phyloP scores from a whole-genome alignment of 2,888 invertebrate genomes.

The Blastobasis lacticolella region DNA sequence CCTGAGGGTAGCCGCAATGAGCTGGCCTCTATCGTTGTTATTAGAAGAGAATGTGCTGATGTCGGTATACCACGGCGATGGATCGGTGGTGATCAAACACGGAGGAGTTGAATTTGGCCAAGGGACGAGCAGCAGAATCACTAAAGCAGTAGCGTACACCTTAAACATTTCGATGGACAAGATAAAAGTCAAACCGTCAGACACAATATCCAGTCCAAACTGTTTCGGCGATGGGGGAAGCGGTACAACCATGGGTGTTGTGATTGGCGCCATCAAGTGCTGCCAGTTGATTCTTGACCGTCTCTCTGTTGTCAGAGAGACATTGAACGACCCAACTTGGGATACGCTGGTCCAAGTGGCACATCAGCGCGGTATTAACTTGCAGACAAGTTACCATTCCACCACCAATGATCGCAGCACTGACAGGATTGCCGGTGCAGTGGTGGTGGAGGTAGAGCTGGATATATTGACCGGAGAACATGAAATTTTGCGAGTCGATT shows the following conservation, averaged over 20 bases:
- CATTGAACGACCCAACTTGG: slow-evolving; percentile 64
- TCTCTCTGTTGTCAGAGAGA: slow-evolving; percentile 52
- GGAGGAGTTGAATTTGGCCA: slow-evolving; percentile 80
- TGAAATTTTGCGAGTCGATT: slow-evolving; percentile 75
- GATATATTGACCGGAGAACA: slow-evolving; percentile 84
- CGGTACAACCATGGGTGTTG: slow-evolving; percentile 38
- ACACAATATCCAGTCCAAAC: slow-evolving; percentile 78
- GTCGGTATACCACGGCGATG: slow-evolving; percentile 52
- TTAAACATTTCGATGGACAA: slow-evolving; percentile 75
- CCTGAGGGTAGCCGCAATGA: slow-evolving; percentile 40
- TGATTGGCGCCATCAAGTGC: slow-evolving; percentile 48
- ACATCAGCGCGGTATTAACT: slow-evolving; percentile 39
- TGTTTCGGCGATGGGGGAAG: slow-evolving; percentile 78
- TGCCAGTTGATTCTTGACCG: slow-evolving; percentile 68
- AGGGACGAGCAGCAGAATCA: slow-evolving; percentile 81
- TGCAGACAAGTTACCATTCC: slow-evolving; percentile 43
- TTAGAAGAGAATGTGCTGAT: slow-evolving; percentile 12
- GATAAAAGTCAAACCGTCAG: slow-evolving; percentile 78
- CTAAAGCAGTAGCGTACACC: slow-evolving; percentile 78
- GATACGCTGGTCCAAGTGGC: slow-evolving; percentile 66
- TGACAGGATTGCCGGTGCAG: slow-evolving; percentile 68
- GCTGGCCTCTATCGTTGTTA: slow-evolving; percentile 11
- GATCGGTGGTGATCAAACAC: slow-evolving; percentile 75
- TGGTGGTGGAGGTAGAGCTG: slow-evolving; percentile 79
- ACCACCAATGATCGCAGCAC: slow-evolving; percentile 34